A percentile compares a stretch with the other conserved stretches of the same genome.
phyloP scores from a whole-genome alignment of 2,113 vertebrate species.

The Psephotus haematonotus region DNA sequence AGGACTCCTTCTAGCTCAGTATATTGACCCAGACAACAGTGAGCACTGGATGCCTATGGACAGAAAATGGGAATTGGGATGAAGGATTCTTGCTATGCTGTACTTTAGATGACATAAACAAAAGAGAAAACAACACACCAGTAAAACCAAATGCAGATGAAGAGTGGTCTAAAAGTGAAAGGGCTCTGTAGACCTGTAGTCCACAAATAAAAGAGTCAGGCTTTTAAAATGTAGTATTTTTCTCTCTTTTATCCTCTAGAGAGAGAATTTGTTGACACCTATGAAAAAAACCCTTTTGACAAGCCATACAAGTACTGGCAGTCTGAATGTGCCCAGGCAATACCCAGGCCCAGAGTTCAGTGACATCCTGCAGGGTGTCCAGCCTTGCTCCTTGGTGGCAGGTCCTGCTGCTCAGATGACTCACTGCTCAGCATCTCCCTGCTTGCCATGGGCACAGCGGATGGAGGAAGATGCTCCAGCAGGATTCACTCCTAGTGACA shows the following conservation, averaged over 20 bases:
- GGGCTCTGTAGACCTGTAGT: background rate
- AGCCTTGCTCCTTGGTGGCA: background rate
- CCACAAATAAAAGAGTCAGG: background rate
- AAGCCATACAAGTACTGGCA: background rate
- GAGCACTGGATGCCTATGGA: background rate
- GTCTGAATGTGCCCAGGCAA: background rate
- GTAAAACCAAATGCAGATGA: background rate
- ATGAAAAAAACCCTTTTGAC: background rate
- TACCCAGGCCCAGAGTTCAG: background rate
- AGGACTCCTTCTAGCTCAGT: background rate
- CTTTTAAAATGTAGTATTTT: background rate
- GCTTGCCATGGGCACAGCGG: accelerated
- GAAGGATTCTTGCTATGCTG: background rate
- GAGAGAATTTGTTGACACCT: background rate
- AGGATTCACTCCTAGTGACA: background rate
- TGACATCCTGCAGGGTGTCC: accelerated
- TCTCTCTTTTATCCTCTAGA: background rate
- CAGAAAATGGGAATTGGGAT: background rate
- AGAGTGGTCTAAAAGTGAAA: background rate
- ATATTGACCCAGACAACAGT: background rate
- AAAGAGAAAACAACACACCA: background rate
- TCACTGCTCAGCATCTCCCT: background rate
- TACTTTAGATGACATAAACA: background rate
- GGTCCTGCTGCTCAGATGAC: accelerated
- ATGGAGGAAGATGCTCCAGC: background rate